Percentiles rank a stretch among this genome's conserved stretches.
phyloP scores from a whole-genome alignment of 2,888 invertebrate species.

The Hirtodrosophila trivittata region DNA sequence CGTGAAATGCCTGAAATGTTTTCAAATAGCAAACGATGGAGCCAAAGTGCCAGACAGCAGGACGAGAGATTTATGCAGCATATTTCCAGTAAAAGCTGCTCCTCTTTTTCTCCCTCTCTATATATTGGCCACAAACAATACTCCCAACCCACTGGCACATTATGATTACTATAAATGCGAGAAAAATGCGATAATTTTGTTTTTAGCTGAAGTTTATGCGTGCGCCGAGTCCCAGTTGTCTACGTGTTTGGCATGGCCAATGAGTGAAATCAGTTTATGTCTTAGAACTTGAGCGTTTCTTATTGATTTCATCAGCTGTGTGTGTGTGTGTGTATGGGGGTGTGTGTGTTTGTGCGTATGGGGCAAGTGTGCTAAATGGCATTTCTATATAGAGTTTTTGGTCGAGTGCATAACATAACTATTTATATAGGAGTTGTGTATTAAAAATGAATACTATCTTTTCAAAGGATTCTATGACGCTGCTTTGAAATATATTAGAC shows the following conservation, averaged over 20 bases:
- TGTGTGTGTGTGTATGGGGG: conserved; percentile 6
- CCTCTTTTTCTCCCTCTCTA: neutral
- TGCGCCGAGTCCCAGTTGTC: conserved; percentile 18
- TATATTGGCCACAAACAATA: neutral
- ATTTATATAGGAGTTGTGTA: conserved; percentile 20
- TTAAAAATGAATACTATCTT: neutral
- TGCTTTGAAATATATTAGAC: neutral
- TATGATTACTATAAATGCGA: conserved; percentile 68
- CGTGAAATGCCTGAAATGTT: conserved; percentile 60
- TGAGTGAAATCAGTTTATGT: conserved; percentile 46
- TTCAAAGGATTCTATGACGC: too few species aligned
- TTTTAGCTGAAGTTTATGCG: conserved; percentile 59
- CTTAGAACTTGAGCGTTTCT: conserved; percentile 38
- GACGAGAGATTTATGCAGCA: conserved; percentile 38
- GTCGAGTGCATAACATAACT: neutral
- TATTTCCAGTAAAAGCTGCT: conserved; percentile 24
- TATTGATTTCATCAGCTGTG: conserved; percentile 57
- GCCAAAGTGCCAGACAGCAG: conserved; percentile 21
- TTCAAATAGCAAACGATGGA: conserved; percentile 30
- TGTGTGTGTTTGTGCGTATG: conserved; percentile 6
- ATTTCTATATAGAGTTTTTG: conserved; percentile 17
- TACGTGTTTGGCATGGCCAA: conserved; percentile 62
- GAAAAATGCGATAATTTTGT: conserved; percentile 71
- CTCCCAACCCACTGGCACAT: conserved; percentile 27
- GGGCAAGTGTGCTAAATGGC: conserved; percentile 23